phyloP scores from a whole-genome alignment of 2,797 vertebrate species.

The Xenops minutus region DNA sequence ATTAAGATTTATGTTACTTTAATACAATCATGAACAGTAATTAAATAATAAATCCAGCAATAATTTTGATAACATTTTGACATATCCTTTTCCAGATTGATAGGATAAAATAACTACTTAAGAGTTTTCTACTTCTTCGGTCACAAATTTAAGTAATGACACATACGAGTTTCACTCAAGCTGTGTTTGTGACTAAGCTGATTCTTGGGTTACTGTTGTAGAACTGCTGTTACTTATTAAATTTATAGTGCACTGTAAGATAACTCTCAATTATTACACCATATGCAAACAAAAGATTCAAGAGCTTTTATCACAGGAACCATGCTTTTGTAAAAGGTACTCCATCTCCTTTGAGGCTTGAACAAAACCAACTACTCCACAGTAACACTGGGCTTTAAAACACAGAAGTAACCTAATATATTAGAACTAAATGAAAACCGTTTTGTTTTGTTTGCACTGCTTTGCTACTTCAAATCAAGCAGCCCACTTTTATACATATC shows the following conservation, averaged over 20 bases:
- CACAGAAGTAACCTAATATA: not conserved
- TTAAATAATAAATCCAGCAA: not conserved
- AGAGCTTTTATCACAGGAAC: not conserved
- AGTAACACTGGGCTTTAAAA: not conserved
- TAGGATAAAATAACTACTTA: not conserved
- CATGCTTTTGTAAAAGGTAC: not conserved
- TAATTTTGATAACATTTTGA: not conserved
- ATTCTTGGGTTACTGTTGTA: not conserved
- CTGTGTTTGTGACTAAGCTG: not conserved
- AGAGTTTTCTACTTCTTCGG: not conserved
- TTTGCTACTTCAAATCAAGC: not conserved
- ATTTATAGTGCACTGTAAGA: not conserved
- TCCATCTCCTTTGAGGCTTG: not conserved
- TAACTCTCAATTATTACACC: not conserved
- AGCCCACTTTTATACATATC: not conserved
- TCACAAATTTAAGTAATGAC: not conserved
- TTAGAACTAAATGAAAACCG: not conserved
- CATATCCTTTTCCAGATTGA: not conserved
- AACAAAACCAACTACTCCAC: not conserved
- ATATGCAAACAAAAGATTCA: not conserved
- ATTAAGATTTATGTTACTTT: not conserved
- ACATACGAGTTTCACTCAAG: not conserved
- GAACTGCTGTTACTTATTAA: not conserved
- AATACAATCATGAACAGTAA: not conserved
- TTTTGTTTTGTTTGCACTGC: not conserved